A percentile compares a stretch with the other conserved stretches of the same genome.
phyloP scores from a whole-genome alignment of 2,888 invertebrate genomes.

The Tiliacea citrago region DNA sequence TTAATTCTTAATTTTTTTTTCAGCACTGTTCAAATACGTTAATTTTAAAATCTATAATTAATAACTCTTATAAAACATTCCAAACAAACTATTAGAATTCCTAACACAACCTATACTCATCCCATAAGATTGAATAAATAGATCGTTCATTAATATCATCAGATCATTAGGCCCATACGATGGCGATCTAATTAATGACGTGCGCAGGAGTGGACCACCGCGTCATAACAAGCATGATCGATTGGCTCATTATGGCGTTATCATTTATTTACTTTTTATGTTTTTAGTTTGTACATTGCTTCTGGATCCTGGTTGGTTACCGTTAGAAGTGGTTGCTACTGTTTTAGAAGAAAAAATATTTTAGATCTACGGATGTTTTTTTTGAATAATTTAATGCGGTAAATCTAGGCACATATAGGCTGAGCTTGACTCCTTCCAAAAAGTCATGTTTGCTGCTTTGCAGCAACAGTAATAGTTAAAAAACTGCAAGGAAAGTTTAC shows the following conservation, averaged over 20 bases:
- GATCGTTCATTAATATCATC: constrained; percentile 63
- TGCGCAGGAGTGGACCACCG: constrained; percentile 74
- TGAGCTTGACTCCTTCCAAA: background rate
- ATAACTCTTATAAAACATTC: constrained; percentile 16
- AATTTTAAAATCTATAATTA: background rate
- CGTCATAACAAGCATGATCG: constrained; percentile 76
- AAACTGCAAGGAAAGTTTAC: background rate
- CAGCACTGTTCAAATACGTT: background rate
- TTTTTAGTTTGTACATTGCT: constrained; percentile 50
- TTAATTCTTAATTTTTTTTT: background rate
- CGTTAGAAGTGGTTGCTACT: constrained; percentile 55
- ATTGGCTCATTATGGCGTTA: constrained; percentile 71
- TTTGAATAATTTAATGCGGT: background rate
- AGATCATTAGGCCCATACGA: constrained; percentile 74
- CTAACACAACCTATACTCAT: constrained; percentile 17
- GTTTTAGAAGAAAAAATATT: constrained; percentile 9
- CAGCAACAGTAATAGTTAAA: background rate
- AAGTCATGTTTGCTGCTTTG: background rate
- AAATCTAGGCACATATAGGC: background rate
- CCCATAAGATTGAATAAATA: constrained; percentile 46
- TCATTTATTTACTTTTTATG: constrained; percentile 61
- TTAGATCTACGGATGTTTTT: background rate
- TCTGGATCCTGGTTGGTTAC: constrained; percentile 56
- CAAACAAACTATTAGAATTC: constrained; percentile 21
- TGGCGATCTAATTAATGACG: constrained; percentile 79